Base-by-base conservation (phyloP, 1,140 invertebrate genomes). In the Papilio machaon region DNA sequence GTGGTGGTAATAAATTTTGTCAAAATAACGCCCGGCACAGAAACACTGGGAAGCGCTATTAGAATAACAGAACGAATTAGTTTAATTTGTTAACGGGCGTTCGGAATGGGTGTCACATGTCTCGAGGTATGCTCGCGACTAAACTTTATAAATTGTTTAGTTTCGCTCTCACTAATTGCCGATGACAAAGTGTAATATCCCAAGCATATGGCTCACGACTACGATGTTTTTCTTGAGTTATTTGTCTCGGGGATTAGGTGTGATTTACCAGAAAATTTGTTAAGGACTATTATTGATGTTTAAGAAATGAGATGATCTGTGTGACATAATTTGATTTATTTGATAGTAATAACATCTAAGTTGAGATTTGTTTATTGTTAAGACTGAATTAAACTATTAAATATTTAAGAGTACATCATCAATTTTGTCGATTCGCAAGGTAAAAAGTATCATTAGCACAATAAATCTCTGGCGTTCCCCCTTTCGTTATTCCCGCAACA, bases 1-100 rank as follows among this genome's bases (percentile, higher is more conserved):
- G 94, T 94, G 94, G 92, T 91, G 81, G 89, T 85, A 93, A 95
- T 95, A 95, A 95, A 95, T 95, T 94, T 94, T 92, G 91, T 94
- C 92, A 94, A 94, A 95, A 94, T 95, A 70, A 94, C 91, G 90
- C 91, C 90, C 87, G 91, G 91, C 90, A 87, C 88, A 91, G 91
- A 93, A 90, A 91, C 90, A 70, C 92, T 94, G 94, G 93, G 92
- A 92, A 92, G 87, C 92, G 87, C 89, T 90, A 93, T 94, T 94
- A 94, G 92, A 94, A 94, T 94, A 94, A 94, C 91, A 94, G 92
- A 91, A 94, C 91, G 91, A 94, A 94, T 94, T 88, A 91, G 87
- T 90, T 90, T 92, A 93, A 94, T 94, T 94, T 94, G 92, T 94
- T 94, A 94, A 94, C 92, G 92, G 89, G 88, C 91, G 90, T 90